Conservation (phyloP, 2,113 vertebrate species). For the Percopsis transmontana region DNA sequence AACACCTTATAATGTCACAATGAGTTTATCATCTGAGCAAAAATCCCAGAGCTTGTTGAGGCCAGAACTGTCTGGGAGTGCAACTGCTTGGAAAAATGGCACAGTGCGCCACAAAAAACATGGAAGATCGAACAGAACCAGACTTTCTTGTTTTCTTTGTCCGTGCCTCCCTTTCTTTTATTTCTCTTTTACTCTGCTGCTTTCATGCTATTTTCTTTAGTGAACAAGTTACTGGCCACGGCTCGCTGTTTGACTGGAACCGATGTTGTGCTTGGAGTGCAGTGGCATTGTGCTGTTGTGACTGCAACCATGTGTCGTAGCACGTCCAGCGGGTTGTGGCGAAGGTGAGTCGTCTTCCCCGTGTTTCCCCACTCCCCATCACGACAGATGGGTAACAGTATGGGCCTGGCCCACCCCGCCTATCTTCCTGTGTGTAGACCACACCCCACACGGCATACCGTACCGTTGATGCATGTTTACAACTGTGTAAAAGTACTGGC, state of each 20-base stretch:
- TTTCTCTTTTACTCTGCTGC: slow-evolving; percentile 64
- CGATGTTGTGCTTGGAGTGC: slow-evolving; percentile 72
- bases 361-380: slow-evolving; percentile 38
- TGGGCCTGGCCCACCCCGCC: slow-evolving; percentile 42
- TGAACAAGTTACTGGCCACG: slow-evolving; percentile 70
- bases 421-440: slow-evolving; percentile 5
- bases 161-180: slow-evolving; percentile 55
- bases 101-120: slow-evolving; percentile 67
- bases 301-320: slow-evolving; percentile 48
- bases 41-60: slow-evolving; percentile 33
- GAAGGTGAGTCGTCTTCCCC: slow-evolving; percentile 51
- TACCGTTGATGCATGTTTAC: slow-evolving; percentile 27
- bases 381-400: slow-evolving; percentile 30
- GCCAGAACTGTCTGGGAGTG: slow-evolving; percentile 34
- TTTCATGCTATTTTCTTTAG: slow-evolving; percentile 63
- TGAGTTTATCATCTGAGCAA: slow-evolving; percentile 51
- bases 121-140: slow-evolving; percentile 64
- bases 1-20: slow-evolving; percentile 54
- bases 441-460: slow-evolving; percentile 11
- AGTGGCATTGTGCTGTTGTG: slow-evolving; percentile 65
- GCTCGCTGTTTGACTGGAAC: slow-evolving; percentile 63
- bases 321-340: slow-evolving; percentile 53
- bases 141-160: slow-evolving; percentile 62
- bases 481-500: slow-evolving; percentile 49
- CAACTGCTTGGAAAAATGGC: slow-evolving; percentile 55